phyloP scores from a whole-genome alignment of 2,888 invertebrate genomes.

The Actias luna region DNA sequence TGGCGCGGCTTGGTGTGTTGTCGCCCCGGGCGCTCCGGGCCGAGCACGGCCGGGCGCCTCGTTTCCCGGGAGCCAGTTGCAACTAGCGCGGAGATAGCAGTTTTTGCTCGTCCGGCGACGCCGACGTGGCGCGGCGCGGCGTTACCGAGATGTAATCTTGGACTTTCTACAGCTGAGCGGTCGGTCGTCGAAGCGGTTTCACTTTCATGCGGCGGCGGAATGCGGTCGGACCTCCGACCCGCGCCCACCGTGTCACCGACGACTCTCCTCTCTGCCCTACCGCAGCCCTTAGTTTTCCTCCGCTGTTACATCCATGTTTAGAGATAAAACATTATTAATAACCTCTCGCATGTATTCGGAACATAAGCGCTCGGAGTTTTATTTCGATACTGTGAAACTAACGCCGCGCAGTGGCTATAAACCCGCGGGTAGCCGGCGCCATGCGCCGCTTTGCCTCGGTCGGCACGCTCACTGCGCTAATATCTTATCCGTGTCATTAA shows the following conservation, averaged over 20 bases:
- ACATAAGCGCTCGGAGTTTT: constrained; percentile 42
- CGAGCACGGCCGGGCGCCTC: constrained; percentile 49
- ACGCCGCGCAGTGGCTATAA: constrained; percentile 51
- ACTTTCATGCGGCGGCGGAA: constrained; percentile 78
- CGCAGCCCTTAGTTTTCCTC: background rate
- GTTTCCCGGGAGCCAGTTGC: constrained; percentile 68
- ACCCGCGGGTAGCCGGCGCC: constrained; percentile 54
- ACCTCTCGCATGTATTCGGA: background rate
- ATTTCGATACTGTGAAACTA: constrained; percentile 46
- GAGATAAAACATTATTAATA: background rate
- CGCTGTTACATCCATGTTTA: background rate
- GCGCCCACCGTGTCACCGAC: constrained; percentile 53
- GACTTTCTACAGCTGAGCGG: constrained; percentile 79
- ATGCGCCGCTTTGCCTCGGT: constrained; percentile 45
- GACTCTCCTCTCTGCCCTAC: constrained; percentile 31
- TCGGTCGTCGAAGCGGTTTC: constrained; percentile 68
- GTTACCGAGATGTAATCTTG: constrained; percentile 71
- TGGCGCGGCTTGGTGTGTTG: constrained; percentile 33
- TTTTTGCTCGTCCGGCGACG: constrained; percentile 67
- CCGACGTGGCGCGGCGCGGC: constrained; percentile 41
- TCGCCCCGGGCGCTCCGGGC: constrained; percentile 41
- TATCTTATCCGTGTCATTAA: constrained; percentile 81
- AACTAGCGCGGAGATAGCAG: constrained; percentile 61
- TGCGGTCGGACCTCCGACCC: constrained; percentile 80
- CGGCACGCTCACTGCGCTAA: constrained; percentile 46